These are phyloP conservation scores for Disparrhopalites patrizii DNA, from an alignment of 2,888 invertebrate genomes.

Conservation along the genomic window DNA sequence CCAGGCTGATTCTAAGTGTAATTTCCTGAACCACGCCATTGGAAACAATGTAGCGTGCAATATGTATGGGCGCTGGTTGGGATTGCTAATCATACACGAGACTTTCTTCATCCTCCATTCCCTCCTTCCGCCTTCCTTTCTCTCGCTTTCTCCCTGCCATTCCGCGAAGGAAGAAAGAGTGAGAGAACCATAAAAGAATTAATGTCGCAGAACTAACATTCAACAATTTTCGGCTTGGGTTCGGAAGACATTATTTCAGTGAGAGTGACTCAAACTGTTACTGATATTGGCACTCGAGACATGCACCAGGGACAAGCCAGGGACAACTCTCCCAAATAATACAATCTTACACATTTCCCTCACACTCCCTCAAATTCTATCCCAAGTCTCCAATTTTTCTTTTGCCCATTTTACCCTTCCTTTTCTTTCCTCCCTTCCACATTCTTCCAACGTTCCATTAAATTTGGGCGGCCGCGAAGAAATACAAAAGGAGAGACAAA, in stretches of 20 bases:
- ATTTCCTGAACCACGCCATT: slow-evolving; percentile 3
- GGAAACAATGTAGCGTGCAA: slow-evolving; percentile 45
- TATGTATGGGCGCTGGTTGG: slow-evolving; percentile 38
- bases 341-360: too few species aligned
- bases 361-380: too few species aligned
- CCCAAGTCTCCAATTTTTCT: too few species aligned
- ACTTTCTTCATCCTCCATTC: slow-evolving; percentile 25
- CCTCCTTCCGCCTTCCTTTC: slow-evolving; percentile 13
- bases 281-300: slow-evolving; percentile 43
- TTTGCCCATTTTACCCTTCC: too few species aligned
- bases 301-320: not conserved
- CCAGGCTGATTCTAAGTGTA: slow-evolving; percentile 1
- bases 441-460: too few species aligned
- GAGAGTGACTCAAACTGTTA: slow-evolving; percentile 46
- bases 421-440: too few species aligned
- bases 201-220: slow-evolving; percentile 49
- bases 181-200: slow-evolving; percentile 35
- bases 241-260: slow-evolving; percentile 46
- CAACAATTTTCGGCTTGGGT: slow-evolving; percentile 48
- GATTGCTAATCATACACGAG: not conserved
- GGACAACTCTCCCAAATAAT: too few species aligned
- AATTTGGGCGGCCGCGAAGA: too few species aligned
- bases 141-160: not conserved
- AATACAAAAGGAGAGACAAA: too few species aligned
- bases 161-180: not conserved